These are phyloP conservation scores for Bolborhynchus lineola DNA, from an alignment of 2,113 vertebrate species.

Conservation along the genomic window DNA sequence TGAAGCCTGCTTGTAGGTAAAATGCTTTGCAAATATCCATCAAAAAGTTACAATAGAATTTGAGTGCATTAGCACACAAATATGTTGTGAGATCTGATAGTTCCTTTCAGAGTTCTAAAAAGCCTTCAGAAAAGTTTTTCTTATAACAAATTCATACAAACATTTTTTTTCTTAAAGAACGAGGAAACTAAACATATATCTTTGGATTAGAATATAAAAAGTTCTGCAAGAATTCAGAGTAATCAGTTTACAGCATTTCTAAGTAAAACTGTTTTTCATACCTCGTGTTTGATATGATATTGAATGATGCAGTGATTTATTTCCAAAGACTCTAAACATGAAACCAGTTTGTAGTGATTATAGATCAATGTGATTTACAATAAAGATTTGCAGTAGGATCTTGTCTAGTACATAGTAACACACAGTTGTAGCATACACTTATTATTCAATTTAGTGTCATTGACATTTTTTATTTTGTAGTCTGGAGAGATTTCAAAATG, in stretches of 20 bases:
- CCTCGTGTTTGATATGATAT: not conserved
- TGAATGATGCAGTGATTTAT: not conserved
- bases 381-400: not conserved
- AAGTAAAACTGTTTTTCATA: not conserved
- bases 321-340: not conserved
- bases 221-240: not conserved
- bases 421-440: not conserved
- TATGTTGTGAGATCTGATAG: not conserved
- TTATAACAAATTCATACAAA: not conserved
- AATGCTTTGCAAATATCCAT: not conserved
- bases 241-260: not conserved
- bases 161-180: not conserved
- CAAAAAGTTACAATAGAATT: not conserved
- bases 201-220: not conserved
- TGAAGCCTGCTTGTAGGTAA: not conserved
- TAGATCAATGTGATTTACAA: slow-evolving; percentile 19
- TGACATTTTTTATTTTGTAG: slow-evolving; percentile 39
- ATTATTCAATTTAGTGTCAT: slow-evolving; percentile 16
- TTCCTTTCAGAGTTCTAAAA: not conserved
- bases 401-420: not conserved
- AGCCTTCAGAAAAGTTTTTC: not conserved
- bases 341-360: not conserved
- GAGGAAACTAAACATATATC: not conserved
- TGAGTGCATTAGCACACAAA: not conserved
- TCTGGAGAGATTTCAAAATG: slow-evolving; percentile 11